Evolutionary conservation across 2,888 invertebrate genomes (phyloP).

Genomic region (Tachina grossa): DNA sequence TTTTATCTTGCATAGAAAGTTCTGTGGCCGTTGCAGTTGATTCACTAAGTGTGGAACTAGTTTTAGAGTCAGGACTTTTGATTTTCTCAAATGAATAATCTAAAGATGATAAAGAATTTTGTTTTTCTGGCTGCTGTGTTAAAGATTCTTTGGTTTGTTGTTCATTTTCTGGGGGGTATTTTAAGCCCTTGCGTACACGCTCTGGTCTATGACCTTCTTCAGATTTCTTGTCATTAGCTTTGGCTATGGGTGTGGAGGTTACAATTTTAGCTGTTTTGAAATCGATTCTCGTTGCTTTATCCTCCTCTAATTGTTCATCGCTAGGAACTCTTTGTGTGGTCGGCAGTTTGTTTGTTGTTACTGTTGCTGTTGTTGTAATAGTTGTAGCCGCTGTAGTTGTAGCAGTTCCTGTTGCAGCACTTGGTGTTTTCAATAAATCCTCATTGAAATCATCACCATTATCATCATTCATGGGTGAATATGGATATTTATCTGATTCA

Average conservation of each 20-base stretch:
- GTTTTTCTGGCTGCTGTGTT: constrained; percentile 55
- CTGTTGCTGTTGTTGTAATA: constrained; percentile 17
- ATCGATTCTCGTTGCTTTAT: constrained; percentile 53
- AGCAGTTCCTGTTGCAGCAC: constrained; percentile 68
- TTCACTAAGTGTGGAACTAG: constrained; percentile 37
- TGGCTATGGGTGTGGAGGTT: constrained; percentile 78
- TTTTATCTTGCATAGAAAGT: constrained; percentile 35
- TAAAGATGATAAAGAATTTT: constrained; percentile 45
- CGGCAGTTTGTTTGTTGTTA: constrained; percentile 35
- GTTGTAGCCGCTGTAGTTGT: constrained; percentile 31
- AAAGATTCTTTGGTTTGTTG: constrained; percentile 60
- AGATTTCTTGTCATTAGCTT: constrained; percentile 61
- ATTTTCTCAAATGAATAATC: constrained; percentile 58
- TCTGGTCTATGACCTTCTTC: constrained; percentile 34
- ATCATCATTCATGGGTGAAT: constrained; percentile 55
- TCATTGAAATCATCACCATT: constrained; percentile 65
- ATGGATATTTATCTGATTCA: constrained; percentile 78
- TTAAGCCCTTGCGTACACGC: constrained; percentile 72
- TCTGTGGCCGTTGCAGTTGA: constrained; percentile 61
- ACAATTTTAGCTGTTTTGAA: constrained; percentile 73
- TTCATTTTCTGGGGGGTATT: constrained; percentile 68
- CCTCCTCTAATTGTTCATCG: constrained; percentile 50
- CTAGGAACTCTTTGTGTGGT: constrained; percentile 63
- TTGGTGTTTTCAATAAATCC: constrained; percentile 78
- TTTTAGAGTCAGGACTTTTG: constrained; percentile 40